Evolutionary conservation across 2,888 invertebrate species (phyloP).

Genomic region (Drepana falcataria): DNA sequence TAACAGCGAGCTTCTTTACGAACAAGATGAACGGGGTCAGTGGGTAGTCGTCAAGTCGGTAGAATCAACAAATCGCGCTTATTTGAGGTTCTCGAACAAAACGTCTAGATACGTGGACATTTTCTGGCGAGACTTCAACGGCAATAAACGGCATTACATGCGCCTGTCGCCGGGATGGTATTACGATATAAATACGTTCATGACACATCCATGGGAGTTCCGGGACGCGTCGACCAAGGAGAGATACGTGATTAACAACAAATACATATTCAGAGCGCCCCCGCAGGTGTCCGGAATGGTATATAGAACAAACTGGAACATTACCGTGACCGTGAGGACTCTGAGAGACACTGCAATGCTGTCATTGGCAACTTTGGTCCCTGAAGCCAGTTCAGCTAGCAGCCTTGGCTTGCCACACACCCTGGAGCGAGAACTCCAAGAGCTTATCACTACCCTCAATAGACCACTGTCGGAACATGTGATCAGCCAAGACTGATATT

Average conservation of each 20-base stretch:
- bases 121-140: slow-evolving; percentile 88
- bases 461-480: background rate
- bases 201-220: slow-evolving; percentile 92
- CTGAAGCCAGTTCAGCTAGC: slow-evolving; percentile 39
- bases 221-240: slow-evolving; percentile 84
- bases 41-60: slow-evolving; percentile 47
- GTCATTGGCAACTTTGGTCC: slow-evolving; percentile 53
- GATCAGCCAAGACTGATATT: background rate
- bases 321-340: slow-evolving; percentile 73
- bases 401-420: slow-evolving; percentile 59
- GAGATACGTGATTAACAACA: slow-evolving; percentile 76
- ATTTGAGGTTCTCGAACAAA: slow-evolving; percentile 53
- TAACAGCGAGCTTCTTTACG: slow-evolving; percentile 40
- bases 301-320: slow-evolving; percentile 65
- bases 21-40: slow-evolving; percentile 52
- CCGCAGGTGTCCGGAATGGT: slow-evolving; percentile 41
- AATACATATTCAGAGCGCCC: slow-evolving; percentile 66
- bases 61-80: slow-evolving; percentile 41
- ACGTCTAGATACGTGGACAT: slow-evolving; percentile 75
- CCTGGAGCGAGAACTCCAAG: slow-evolving; percentile 53
- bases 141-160: slow-evolving; percentile 79
- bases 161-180: slow-evolving; percentile 75
- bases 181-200: slow-evolving; percentile 85
- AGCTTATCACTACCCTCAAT: slow-evolving; percentile 20
- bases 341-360: slow-evolving; percentile 66